These are phyloP conservation scores for Glareola pratincola DNA, from an alignment of 2,113 vertebrate species.

Conservation along the genomic window DNA sequence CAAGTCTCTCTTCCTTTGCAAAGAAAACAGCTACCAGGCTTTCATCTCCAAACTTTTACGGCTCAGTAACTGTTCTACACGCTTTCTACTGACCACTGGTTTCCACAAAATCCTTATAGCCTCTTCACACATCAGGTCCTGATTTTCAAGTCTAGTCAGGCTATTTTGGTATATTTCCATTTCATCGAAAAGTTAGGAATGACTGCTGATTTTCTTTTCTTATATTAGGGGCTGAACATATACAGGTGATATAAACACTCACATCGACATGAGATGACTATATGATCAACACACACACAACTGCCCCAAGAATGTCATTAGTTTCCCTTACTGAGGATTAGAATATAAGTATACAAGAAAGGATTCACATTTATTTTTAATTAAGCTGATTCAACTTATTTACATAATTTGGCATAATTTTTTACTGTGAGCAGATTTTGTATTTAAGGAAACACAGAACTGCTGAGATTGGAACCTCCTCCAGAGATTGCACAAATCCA, in stretches of 20 bases:
- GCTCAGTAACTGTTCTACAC: not conserved
- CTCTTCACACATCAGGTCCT: not conserved
- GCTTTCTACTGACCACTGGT: not conserved
- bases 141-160: not conserved
- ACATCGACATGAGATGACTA: not conserved
- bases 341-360: not conserved
- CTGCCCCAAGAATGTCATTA: not conserved
- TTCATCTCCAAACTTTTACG: not conserved
- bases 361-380: not conserved
- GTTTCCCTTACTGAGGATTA: not conserved
- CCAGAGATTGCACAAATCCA: not conserved
- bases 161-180: not conserved
- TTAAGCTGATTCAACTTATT: not conserved
- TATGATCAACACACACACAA: not conserved
- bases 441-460: not conserved
- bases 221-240: not conserved
- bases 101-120: not conserved
- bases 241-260: accelerated
- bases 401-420: not conserved
- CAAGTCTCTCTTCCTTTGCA: not conserved
- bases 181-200: not conserved
- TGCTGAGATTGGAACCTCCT: not conserved
- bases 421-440: not conserved
- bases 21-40: not conserved
- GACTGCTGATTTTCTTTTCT: not conserved